Conservation (phyloP, 2,113 vertebrate species). For the Climacteris rufus region DNA sequence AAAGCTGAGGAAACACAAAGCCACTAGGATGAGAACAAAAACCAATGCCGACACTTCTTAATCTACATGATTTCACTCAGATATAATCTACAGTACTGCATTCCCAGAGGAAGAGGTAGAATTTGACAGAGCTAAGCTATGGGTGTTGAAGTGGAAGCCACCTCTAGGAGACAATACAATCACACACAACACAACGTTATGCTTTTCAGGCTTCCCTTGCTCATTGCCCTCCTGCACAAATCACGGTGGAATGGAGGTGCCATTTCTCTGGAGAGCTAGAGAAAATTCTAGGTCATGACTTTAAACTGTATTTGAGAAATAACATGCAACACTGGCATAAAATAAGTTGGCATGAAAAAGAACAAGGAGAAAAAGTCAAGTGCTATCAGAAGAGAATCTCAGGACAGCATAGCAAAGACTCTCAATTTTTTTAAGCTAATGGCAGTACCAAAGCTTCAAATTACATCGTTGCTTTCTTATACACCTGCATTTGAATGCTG, state of each 20-base stretch:
- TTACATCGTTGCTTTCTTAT: not conserved
- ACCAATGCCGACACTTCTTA: not conserved
- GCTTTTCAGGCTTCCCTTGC: not conserved
- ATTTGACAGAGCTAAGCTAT: not conserved
- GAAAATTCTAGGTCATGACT: not conserved
- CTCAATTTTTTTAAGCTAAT: not conserved
- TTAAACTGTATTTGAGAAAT: not conserved
- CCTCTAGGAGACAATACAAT: not conserved
- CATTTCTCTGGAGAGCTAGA: not conserved
- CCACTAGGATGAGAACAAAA: not conserved
- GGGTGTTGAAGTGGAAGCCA: not conserved
- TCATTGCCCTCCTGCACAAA: not conserved
- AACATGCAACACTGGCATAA: not conserved
- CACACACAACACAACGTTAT: accelerated
- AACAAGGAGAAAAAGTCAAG: not conserved
- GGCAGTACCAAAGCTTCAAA: not conserved
- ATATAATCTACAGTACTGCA: not conserved
- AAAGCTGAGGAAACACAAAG: not conserved
- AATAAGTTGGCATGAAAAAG: not conserved
- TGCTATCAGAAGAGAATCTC: not conserved
- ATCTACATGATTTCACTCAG: not conserved
- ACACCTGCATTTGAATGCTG: not conserved
- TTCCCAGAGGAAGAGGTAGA: not conserved
- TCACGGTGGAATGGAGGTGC: accelerated
- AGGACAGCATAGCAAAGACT: not conserved